These are phyloP conservation scores for Sylvia borin DNA, from an alignment of 2,797 vertebrate genomes.

Conservation along the genomic window DNA sequence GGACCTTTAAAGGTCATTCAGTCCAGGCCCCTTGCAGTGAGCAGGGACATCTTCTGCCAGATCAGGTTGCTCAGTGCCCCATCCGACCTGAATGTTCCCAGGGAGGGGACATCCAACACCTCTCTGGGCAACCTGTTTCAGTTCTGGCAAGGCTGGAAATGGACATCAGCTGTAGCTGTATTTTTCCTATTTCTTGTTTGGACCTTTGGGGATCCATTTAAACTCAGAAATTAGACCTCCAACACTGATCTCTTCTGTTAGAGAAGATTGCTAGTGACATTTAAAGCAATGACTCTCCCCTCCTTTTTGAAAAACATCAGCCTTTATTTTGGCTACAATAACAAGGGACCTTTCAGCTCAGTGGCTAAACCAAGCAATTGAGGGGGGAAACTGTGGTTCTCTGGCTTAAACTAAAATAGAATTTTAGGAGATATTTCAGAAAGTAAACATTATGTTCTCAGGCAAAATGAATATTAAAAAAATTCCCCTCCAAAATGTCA, in stretches of 20 bases:
- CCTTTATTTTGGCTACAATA: not conserved
- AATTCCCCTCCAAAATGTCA: slow-evolving; percentile 1
- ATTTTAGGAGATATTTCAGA: not conserved
- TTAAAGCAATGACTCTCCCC: not conserved
- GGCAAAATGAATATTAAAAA: not conserved
- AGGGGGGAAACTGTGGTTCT: not conserved
- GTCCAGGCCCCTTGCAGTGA: not conserved
- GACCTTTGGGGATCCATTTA: not conserved
- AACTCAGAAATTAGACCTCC: not conserved
- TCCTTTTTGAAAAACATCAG: not conserved
- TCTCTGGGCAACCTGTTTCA: not conserved
- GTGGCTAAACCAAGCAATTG: not conserved
- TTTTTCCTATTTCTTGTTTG: not conserved
- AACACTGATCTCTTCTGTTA: not conserved
- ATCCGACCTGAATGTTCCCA: not conserved
- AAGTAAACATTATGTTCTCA: not conserved
- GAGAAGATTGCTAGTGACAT: not conserved
- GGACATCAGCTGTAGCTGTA: not conserved
- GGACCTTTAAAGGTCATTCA: not conserved
- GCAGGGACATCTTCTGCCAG: not conserved
- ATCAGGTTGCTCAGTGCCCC: not conserved
- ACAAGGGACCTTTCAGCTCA: not conserved
- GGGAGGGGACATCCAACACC: not conserved
- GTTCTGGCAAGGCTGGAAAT: not conserved
- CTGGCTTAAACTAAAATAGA: not conserved